Percentiles rank a stretch among this genome's conserved stretches.
phyloP scores from a whole-genome alignment of 2,888 invertebrate genomes.

The Eupithecia tripunctaria region DNA sequence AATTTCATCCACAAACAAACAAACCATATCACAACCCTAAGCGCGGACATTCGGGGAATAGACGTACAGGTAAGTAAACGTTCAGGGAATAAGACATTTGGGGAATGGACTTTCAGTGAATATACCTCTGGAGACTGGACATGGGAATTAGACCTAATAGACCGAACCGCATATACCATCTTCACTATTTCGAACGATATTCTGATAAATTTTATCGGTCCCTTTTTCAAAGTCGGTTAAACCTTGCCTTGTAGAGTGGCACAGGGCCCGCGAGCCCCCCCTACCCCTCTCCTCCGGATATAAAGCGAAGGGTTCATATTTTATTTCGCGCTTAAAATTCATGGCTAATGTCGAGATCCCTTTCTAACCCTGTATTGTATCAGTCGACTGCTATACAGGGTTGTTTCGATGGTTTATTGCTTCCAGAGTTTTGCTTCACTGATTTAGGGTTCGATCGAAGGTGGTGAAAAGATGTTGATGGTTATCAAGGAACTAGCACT shows the following conservation, averaged over 20 bases:
- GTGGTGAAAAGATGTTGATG: background rate
- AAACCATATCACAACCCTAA: too few relatives aligned
- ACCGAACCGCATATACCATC: too few relatives aligned
- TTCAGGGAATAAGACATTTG: too few relatives aligned
- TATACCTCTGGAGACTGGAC: too few relatives aligned
- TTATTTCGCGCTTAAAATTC: conserved; percentile 48
- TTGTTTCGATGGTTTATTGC: background rate
- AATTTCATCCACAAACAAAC: too few relatives aligned
- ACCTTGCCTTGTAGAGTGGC: background rate
- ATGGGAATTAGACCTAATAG: too few relatives aligned
- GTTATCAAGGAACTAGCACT: background rate
- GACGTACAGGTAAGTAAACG: too few relatives aligned
- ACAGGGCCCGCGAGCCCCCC: background rate
- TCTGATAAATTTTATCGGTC: too few relatives aligned
- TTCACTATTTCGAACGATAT: too few relatives aligned
- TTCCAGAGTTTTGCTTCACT: background rate
- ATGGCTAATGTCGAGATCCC: conserved; percentile 39
- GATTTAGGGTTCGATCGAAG: too few relatives aligned
- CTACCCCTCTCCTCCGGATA: conserved; percentile 22
- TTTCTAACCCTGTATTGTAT: conserved; percentile 34
- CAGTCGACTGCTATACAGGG: conserved; percentile 11
- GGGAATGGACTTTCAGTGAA: too few relatives aligned
- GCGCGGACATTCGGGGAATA: too few relatives aligned
- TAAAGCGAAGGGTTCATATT: conserved; percentile 47
- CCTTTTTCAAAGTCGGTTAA: background rate